Conservation (phyloP, 2,797 vertebrate species). For the Centropyge bicolor region DNA sequence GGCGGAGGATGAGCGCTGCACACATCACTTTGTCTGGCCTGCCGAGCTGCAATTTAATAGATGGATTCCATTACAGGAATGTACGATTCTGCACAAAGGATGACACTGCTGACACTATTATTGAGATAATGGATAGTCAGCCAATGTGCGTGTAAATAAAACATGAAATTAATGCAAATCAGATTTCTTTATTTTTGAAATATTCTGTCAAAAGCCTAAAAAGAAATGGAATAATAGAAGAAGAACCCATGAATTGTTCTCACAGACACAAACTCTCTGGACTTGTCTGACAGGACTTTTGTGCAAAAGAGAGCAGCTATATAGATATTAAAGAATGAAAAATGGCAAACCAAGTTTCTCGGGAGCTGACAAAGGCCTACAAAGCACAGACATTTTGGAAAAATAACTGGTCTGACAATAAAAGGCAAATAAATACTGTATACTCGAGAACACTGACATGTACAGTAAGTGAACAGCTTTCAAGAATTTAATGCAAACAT, state of each 20-base stretch:
- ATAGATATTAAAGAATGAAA: constrained; percentile 24
- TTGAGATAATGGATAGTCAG: neutral
- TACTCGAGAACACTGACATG: constrained; percentile 36
- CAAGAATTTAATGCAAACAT: constrained; percentile 41
- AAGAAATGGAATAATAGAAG: constrained; percentile 58
- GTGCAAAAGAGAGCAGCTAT: constrained; percentile 68
- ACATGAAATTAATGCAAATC: constrained; percentile 16
- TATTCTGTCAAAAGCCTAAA: constrained; percentile 40
- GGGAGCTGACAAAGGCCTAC: constrained; percentile 22
- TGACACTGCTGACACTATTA: neutral
- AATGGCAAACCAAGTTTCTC: constrained; percentile 30
- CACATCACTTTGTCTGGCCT: constrained; percentile 10
- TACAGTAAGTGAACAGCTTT: constrained; percentile 23
- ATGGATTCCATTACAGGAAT: constrained; percentile 2
- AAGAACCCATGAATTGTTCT: constrained; percentile 11
- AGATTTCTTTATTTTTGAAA: constrained; percentile 70
- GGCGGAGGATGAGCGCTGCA: constrained; percentile 2
- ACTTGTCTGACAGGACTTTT: constrained; percentile 49
- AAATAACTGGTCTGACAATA: constrained; percentile 47
- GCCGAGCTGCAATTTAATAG: neutral
- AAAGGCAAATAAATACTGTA: constrained; percentile 65
- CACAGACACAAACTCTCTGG: constrained; percentile 43
- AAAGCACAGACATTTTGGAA: constrained; percentile 51
- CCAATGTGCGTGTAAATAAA: neutral
- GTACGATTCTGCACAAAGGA: neutral